Base-by-base conservation (phyloP, 2,797 vertebrate genomes). In the Sparidentex hasta region DNA sequence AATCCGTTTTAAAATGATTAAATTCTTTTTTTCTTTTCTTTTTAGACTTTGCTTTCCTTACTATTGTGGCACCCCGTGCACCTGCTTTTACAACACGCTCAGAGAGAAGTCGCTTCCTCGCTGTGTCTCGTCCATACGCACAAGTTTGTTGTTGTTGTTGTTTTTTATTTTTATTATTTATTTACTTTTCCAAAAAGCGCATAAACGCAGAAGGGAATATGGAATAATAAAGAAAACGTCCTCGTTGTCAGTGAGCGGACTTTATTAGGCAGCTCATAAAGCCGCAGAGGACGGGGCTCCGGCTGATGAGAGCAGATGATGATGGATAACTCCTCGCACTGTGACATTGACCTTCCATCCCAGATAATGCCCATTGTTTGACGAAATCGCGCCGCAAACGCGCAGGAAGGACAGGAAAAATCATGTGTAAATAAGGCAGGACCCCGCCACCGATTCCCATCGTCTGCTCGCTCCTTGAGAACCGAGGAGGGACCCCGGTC, bases 321-420 rank as follows among this genome's bases (percentile, higher is more conserved):
- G 97, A 98, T 96, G 94, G 95, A 97, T 97, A 87, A 95, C 92
- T 92, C 94, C 94, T 94, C 90, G 76, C 90, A 87, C 94, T 92
- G 95, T 97, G 97, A 97, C 97, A 97, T 95, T 98, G 97, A 97
- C 96, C 97, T 97, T 96, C 95, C 95, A 95, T 95, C 96, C 94
- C 91, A 96, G 97, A 98, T 97, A 97, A 97, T 97, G 93, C 86
- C 96, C 91, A 97, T 98, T 98, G 97, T 98, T 97, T 96, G 87
- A 92, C 86, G 83, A 95, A 94, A 90, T 94, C 89, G 87, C 92
- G 87, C 85, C 87, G 94, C 92, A 92, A 94, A 94, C 90, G 91
- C 93, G 86, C 92, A 97, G 96, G 96, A 96, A 97, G 91, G 91
- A 96, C 95, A 95, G 96, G 95, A 96, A 95, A 95, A 96, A 95